Base-by-base conservation (phyloP, 2,888 invertebrate genomes). In the Steinernema hermaphroditum region DNA sequence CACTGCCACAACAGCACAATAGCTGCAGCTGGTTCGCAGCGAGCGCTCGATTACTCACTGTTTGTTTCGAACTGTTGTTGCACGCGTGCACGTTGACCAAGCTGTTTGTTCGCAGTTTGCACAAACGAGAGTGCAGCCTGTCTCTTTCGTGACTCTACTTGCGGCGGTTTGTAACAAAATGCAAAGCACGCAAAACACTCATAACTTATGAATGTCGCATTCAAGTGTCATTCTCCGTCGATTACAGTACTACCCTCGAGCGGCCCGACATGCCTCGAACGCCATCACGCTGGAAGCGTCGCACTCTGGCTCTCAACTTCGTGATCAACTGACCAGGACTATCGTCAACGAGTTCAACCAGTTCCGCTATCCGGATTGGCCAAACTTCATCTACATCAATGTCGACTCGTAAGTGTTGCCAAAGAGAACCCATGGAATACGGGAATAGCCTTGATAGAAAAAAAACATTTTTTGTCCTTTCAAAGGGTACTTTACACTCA, bases 311-410 rank as follows among this genome's bases (percentile, higher is more conserved):
- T 69, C 70, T 44, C 76, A 82, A 44, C 75, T 83, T 4, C 68
- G 81, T 49, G 82, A 81, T 68, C 76, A 78, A 68, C 44, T 82
- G 34, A 44, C 80, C 9, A 29, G 62, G 14, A 77, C 81, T 43
- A 49, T 76, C 24, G 32, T 82, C 22, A 79, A 82, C 70, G 82
- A 82, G 43, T 79, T 76, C 70, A 75, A 71, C 46, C 69, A 49
- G 27, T 68, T 68, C 34, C 72, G 75, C 68, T 86, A 86, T 70
- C 78, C 79, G n/a, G 84, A 86, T 69, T 86, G 86, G 86, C 86
- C 86, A 44, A 78, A 78, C 68, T 78, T 86, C 49, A 77, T 77
- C 29, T 83, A 83, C 74, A 74, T 85, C 43, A 78, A 82, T 50
- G 83, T 83, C 22, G 82, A 79, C 74, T 74, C 75, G 77, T 79